Base-by-base conservation (phyloP, 2,797 vertebrate genomes). In the Cossypha dichroa region DNA sequence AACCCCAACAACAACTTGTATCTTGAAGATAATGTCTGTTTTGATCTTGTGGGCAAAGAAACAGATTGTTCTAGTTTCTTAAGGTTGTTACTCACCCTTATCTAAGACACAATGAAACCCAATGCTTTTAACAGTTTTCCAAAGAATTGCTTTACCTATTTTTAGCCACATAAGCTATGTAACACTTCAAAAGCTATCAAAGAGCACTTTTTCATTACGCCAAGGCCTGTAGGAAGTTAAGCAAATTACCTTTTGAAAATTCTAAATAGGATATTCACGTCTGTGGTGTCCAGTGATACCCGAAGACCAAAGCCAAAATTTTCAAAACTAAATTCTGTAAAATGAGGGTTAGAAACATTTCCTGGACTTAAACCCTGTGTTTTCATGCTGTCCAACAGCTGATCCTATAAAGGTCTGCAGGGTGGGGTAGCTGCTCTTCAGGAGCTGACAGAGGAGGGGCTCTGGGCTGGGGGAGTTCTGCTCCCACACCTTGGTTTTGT, bases 11-110 rank as follows among this genome's bases (percentile, higher is more conserved):
- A 59, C 5, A 4, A 4, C 52, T 91, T 0, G 0, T 90, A 78
- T 93, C 94, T 91, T 11, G 31, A 91, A 94, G 94, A 91, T 94
- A 94, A 78, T 70, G 91, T 33, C 87, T 96, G 72, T 96, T 96
- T 94, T 96, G 75, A 94, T 85, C 82, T 84, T 88, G 79, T 79
- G 79, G 94, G 91, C 75, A 96, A 93, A 92, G 81, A 93, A 96
- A 84, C 81, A 55, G n/a, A 93, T 88, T 88, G 90, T 78, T 91
- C 85, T 81, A 52, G 79, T 94, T 96, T 96, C 79, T 93, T 93
- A 85, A 68, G 58, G 72, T 77, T 94, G 75, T 96, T 97, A 97
- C 89, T 97, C 96, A 97, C 40, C 69, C 95, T 96, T 96, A 96
- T 95, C 93, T 93, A 96, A 94, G 73, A 68, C 56, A 73, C 76